These are phyloP conservation scores for Aphrophora alni DNA, from an alignment of 2,888 invertebrate species.

Conservation along the genomic window DNA sequence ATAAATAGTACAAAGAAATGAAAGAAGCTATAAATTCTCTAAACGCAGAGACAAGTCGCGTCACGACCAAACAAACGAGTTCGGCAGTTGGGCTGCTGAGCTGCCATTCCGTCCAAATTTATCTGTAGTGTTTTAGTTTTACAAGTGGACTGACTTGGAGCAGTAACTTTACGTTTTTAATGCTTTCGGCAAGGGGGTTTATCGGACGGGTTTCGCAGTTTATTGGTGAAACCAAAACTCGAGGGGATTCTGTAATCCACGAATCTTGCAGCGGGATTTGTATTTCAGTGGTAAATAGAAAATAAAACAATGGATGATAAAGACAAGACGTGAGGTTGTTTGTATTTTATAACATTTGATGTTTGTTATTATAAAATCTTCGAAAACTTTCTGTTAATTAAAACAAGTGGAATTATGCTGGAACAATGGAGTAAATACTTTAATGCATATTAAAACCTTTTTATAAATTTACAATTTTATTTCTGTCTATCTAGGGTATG, in stretches of 20 bases:
- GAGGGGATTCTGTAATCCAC: not conserved
- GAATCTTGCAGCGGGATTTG: no score
- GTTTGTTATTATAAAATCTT: no score
- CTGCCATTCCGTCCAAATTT: slow-evolving; percentile 1
- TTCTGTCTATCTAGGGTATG: no score
- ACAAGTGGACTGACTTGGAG: not conserved
- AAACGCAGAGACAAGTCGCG: not conserved
- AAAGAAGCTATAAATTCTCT: not conserved
- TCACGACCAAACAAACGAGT: not conserved
- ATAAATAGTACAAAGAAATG: not conserved
- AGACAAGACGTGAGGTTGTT: no score
- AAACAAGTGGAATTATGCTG: no score
- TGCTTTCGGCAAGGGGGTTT: not conserved
- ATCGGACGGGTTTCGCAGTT: not conserved
- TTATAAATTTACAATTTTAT: no score
- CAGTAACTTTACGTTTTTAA: not conserved
- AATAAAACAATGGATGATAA: no score
- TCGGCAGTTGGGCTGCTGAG: not conserved
- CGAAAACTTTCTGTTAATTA: no score
- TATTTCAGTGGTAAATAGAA: no score
- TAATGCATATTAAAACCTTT: no score
- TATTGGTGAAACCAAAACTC: not conserved
- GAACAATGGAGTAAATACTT: no score
- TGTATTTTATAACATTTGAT: no score
- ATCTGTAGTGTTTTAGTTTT: not conserved